Evolutionary conservation across 2,888 invertebrate genomes (phyloP), one percentile per base, ranked within the genome.

Genomic region (Epinotia demarniana): DNA sequence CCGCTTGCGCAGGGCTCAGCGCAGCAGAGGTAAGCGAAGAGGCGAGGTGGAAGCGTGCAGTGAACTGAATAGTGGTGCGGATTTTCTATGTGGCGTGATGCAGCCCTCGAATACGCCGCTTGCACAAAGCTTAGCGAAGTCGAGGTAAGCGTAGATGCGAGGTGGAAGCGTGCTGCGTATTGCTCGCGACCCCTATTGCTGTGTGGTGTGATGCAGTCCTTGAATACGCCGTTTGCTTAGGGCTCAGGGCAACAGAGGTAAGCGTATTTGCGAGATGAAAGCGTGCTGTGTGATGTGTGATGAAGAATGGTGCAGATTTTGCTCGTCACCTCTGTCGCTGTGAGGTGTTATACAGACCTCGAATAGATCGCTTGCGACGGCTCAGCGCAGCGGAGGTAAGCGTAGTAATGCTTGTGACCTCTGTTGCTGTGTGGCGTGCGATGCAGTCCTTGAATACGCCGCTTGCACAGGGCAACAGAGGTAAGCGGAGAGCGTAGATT

Each of bases 121-220:
- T 0, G 89, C 92, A 9, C 92, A 93, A 73, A 91, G 90, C 0
- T 88, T 91, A 1, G 83, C 87, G 4, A 94, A 94, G 77, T 93
- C 94, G 77, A 90, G 94, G 94, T 94, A 73, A 75, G 58, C 66
- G 53, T 62, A 67, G 55, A 5, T 19, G 13, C n/a, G 27, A 12
- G 9, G n/a, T 49, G 23, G 12, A 62, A 11, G 5, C 6, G 2
- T 33, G 3, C 33, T 33, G 3, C 4, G 33, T 33, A 33, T 93
- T 99, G 99, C 90, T 99, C 99, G 27, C 94, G 99, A 71, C 99
- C 99, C 93, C 95, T 99, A 82, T 99, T 98, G 82, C 95, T 99
- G 84, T 97, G 98, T 86, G 98, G 98, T 58, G 93, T 93, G 63
- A 86, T 94, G 0, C 78, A 94, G 23, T 93, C 94, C 0, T 89